Percentiles rank a stretch among this genome's conserved stretches.
These are phyloP conservation scores for Nasua narica DNA, from an alignment of 2,797 vertebrate genomes.

Conservation along the genomic window DNA sequence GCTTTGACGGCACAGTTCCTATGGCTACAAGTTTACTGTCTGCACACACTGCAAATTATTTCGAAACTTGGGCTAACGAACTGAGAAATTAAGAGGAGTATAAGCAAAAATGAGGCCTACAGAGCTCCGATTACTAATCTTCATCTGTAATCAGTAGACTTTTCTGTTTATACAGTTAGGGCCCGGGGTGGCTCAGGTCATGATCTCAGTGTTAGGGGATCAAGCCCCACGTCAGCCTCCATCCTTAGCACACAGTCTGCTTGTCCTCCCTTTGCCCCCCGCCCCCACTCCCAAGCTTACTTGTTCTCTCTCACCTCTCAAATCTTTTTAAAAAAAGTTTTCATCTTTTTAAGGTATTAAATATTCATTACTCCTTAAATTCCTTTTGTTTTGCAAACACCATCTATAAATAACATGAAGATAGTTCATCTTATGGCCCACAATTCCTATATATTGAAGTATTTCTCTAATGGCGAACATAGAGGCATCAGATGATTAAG, in stretches of 20 bases:
- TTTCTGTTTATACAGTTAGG: background rate
- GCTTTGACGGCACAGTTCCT: background rate
- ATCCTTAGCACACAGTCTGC: background rate
- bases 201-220: background rate
- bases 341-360: background rate
- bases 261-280: background rate
- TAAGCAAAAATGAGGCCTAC: background rate
- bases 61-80: background rate
- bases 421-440: background rate
- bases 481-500: background rate
- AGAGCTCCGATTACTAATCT: background rate
- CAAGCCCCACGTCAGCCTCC: background rate
- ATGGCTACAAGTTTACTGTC: background rate
- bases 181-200: background rate
- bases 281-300: rapidly evolving
- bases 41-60: background rate
- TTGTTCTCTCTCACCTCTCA: background rate
- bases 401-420: background rate
- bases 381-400: constrained; percentile 17
- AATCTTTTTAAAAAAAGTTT: background rate
- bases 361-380: constrained; percentile 7
- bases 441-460: background rate
- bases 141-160: background rate
- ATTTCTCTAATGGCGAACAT: background rate
- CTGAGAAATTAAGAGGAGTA: background rate